Evolutionary conservation across 2,888 invertebrate genomes (phyloP), one percentile per base, ranked within the genome.

Genomic region (Leucophenga montana): DNA sequence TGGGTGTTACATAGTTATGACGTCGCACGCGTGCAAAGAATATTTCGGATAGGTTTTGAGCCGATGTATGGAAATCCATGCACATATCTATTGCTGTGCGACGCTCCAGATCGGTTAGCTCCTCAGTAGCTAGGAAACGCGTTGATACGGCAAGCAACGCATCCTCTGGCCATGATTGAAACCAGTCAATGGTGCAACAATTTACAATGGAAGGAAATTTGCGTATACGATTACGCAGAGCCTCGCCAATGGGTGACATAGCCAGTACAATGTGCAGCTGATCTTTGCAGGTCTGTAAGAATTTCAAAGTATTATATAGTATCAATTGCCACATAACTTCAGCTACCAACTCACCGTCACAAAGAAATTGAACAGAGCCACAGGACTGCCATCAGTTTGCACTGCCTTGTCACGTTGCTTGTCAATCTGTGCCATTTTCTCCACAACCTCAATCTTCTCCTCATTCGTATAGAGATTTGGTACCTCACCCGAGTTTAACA

Each of bases 101-200:
- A 57, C 94, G 90, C 85, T 97, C 95, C 48, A 92, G 88, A 0
- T 92, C 92, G 0, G 93, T 92, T 54, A 98, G 90, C 77, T 97
- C 94, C 50, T 97, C 92, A 75, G 94, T 93, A 68, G 92, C 93
- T 31, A 97, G 89, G 88, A 97, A 97, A 74, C 94, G 89, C 0
- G 93, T 94, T 0, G 97, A 95, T 0, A 97, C 97, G 0, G 97
- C 97, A 57, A 95, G 88, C 39, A 98, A 88, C 0, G 97, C 97
- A 88, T 98, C 97, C 82, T 95, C 92, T 0, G 98, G 98, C 98
- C 98, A 98, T 65, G 95, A 92, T 93, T 96, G 96, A 88, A 97
- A 96, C 97, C 97, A 97, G 87, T 97, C 97, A 74, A 97, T 97
- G 0, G 97, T 97, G 85, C 97, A 97, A 87, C 97, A 97, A 87